phyloP scores from a whole-genome alignment of 2,797 vertebrate species.

The Lithobates pipiens region DNA sequence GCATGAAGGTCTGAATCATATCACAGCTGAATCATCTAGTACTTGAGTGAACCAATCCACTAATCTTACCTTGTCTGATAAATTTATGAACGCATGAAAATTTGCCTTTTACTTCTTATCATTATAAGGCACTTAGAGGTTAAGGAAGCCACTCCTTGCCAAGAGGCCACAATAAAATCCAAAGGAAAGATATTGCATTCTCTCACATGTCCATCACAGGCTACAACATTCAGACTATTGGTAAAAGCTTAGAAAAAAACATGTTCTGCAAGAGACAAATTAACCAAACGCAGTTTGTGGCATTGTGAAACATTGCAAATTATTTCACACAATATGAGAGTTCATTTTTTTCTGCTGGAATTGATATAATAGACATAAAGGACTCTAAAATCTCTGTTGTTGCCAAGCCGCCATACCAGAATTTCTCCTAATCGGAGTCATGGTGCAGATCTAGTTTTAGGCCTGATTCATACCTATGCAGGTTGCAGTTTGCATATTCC shows the following conservation, averaged over 20 bases:
- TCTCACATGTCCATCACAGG: background rate
- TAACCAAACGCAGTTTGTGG: background rate
- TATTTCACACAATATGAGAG: too few species aligned
- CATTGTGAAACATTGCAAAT: background rate
- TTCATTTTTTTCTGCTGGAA: too few species aligned
- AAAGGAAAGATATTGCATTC: conserved; percentile 14
- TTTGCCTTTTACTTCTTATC: conserved; percentile 31
- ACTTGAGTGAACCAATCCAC: conserved; percentile 15
- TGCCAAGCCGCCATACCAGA: too few species aligned
- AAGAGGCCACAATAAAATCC: background rate
- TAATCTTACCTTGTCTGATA: conserved; percentile 44
- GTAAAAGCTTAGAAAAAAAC: background rate
- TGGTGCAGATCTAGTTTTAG: too few species aligned
- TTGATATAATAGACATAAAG: too few species aligned
- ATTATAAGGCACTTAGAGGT: conserved; percentile 37
- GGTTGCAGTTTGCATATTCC: too few species aligned
- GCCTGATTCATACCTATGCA: too few species aligned
- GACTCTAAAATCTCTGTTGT: too few species aligned
- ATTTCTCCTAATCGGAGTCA: too few species aligned
- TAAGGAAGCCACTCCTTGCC: conserved; percentile 10
- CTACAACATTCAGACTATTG: too few species aligned
- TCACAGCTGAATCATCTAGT: conserved; percentile 11
- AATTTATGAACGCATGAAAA: conserved; percentile 25
- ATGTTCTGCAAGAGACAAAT: background rate
- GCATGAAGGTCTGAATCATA: background rate